Base-by-base conservation (phyloP, 2,113 vertebrate species). In the Toxostoma redivivum region DNA sequence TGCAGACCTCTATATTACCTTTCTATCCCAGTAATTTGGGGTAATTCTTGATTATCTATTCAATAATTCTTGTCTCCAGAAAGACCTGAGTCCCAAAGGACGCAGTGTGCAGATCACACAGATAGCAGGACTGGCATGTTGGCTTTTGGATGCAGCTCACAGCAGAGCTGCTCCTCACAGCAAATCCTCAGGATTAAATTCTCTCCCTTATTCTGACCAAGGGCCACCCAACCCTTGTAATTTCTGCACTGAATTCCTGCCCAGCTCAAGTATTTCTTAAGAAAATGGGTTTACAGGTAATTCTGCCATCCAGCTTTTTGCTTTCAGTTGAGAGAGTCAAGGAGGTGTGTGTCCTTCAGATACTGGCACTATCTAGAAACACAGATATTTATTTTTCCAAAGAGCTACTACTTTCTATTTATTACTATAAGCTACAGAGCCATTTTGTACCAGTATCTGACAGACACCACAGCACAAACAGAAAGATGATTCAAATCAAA, bases 81-180 rank as follows among this genome's bases (percentile, higher is more conserved):
- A 84, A 31, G 51, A 31, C 14, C 1, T 11, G 12, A 62, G 4
- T 30, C 54, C 22, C 37, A 10, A 56, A 71, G 48, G 71, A 21
- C 12, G 12, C 12, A 19, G n/a, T 42, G 65, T 81, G 50, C 38
- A 57, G 23, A 58, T 66, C 15, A 31, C 33, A 53, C 1, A 28
- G 11, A 7, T 7, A 10, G 25, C 20, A 45, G 42, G 25, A 31
- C 5, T 9, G 20, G 4, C 23, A 67, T 0, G 0, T 0, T 30
- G 51, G 30, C 13, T 38, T 58, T 47, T 45, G 22, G 85, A 10
- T 37, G 28, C 42, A 57, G 4, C 20, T 16, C 56, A 18, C 15
- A 61, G 62, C 7, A 73, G 50, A 0, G 5, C 28, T 4, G 5
- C 0, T 66, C 60, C 47, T 58, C 23, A 71, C 65, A 79, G 33